A percentile compares a stretch with the other conserved stretches of the same genome.
These are phyloP conservation scores for Discoglossus pictus DNA, from an alignment of 2,797 vertebrate species.

Conservation along the genomic window DNA sequence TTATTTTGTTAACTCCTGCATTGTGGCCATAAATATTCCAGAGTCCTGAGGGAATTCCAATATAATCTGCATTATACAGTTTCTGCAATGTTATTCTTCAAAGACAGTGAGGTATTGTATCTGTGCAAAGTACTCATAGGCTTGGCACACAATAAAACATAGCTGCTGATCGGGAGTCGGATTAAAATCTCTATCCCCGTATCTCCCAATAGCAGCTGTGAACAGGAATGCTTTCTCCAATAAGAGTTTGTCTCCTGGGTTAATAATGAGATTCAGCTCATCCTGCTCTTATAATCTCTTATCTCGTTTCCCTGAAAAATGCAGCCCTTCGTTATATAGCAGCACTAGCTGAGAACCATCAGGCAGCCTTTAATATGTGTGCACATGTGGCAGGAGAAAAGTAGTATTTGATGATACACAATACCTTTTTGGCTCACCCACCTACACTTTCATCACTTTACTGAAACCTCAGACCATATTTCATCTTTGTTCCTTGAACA, in stretches of 20 bases:
- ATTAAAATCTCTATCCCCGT: constrained; percentile 50
- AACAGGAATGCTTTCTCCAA: constrained; percentile 40
- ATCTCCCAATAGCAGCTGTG: constrained; percentile 47
- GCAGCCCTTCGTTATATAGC: constrained; percentile 25
- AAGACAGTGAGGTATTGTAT: constrained; percentile 42
- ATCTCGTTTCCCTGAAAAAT: constrained; percentile 42
- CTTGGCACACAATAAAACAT: constrained; percentile 48
- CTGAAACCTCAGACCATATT: too few relatives aligned
- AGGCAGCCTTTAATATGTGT: not conserved
- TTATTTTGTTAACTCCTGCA: constrained; percentile 14
- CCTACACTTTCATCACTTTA: too few relatives aligned
- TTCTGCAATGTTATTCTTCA: constrained; percentile 37
- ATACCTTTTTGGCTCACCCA: too few relatives aligned
- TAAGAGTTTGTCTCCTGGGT: constrained; percentile 45
- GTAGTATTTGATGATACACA: too few relatives aligned
- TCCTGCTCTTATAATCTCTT: constrained; percentile 44
- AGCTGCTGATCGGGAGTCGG: constrained; percentile 42
- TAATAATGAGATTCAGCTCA: constrained; percentile 33
- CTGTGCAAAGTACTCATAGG: constrained; percentile 30
- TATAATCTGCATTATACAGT: constrained; percentile 44
- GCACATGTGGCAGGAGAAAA: too few relatives aligned
- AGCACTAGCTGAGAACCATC: constrained; percentile 8
- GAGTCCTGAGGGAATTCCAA: constrained; percentile 18
- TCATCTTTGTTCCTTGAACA: too few relatives aligned
- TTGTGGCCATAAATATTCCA: constrained; percentile 7